Evolutionary conservation across 2,888 invertebrate species (phyloP).

Genomic region (Phanerotoma sp.): DNA sequence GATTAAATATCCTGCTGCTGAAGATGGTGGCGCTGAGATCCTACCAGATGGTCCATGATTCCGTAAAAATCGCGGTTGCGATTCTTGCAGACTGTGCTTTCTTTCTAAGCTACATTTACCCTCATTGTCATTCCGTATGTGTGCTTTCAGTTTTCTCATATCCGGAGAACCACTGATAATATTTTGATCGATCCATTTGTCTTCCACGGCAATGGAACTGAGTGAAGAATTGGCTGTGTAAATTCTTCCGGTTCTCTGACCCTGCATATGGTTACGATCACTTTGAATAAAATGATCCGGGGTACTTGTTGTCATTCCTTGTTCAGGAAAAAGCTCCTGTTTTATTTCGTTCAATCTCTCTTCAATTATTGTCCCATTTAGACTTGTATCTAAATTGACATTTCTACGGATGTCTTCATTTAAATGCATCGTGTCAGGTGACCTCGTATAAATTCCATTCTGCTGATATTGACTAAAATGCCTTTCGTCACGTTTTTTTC

Average conservation of each 20-base stretch:
- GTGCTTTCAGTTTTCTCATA: conserved; percentile 43
- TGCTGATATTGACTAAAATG: conserved; percentile 50
- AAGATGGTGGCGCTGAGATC: conserved; percentile 49
- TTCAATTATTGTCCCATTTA: conserved; percentile 49
- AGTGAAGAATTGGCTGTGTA: conserved; percentile 43
- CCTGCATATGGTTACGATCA: conserved; percentile 31
- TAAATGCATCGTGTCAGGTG: conserved; percentile 51
- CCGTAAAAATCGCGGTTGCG: conserved; percentile 41
- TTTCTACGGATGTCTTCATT: conserved; percentile 53
- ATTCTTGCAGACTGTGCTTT: conserved; percentile 51
- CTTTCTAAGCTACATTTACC: conserved; percentile 44
- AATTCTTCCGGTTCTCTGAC: conserved; percentile 34
- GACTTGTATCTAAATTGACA: conserved; percentile 48
- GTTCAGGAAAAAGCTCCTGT: conserved; percentile 49
- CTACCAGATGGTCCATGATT: conserved; percentile 50
- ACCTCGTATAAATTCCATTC: conserved; percentile 51
- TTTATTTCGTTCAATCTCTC: conserved; percentile 51
- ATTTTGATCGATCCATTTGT: conserved; percentile 46
- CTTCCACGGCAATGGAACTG: conserved; percentile 46
- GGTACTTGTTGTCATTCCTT: conserved; percentile 46
- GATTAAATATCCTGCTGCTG: conserved; percentile 46
- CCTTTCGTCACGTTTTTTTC: conserved; percentile 45
- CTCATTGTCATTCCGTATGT: conserved; percentile 33
- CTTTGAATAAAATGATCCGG: conserved; percentile 48
- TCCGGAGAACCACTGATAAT: conserved; percentile 44